Evolutionary conservation across 2,113 vertebrate genomes (phyloP).

Genomic region (Nanorana parkeri): DNA sequence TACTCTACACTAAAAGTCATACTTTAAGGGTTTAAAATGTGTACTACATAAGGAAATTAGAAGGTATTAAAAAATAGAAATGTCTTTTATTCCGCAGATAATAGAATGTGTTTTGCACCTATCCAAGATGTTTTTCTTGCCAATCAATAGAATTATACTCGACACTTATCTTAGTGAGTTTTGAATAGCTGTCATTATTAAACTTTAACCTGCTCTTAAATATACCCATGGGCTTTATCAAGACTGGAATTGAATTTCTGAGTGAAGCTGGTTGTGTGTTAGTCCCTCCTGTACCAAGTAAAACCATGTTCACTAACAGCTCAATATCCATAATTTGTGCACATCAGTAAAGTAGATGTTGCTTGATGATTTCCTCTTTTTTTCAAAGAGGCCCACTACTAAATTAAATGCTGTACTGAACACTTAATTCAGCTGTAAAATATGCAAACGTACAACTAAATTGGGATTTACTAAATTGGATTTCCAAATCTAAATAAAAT

Average conservation of each 20-base stretch:
- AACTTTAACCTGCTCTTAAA: conserved; percentile 38
- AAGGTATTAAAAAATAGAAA: conserved; percentile 32
- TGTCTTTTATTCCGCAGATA: conserved; percentile 6
- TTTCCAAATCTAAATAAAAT: too few species aligned
- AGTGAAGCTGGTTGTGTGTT: background rate
- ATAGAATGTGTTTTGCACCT: conserved; percentile 15
- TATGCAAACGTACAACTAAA: too few species aligned
- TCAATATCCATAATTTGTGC: background rate
- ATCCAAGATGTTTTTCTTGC: conserved; percentile 32
- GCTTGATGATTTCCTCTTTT: background rate
- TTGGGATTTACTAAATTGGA: too few species aligned
- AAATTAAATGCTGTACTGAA: too few species aligned
- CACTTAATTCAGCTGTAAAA: too few species aligned
- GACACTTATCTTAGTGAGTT: conserved; percentile 26
- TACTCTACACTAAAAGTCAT: conserved; percentile 27
- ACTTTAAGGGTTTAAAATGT: conserved; percentile 20
- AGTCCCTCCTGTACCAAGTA: background rate
- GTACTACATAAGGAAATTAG: conserved; percentile 24
- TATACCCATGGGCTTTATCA: conserved; percentile 24
- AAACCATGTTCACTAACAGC: background rate
- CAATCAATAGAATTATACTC: conserved; percentile 45
- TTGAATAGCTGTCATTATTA: conserved; percentile 49
- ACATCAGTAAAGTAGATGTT: background rate
- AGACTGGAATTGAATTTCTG: conserved; percentile 34
- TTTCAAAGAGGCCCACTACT: too few species aligned